Conservation (phyloP, 2,113 vertebrate species). For the Pituophis catenifer region DNA sequence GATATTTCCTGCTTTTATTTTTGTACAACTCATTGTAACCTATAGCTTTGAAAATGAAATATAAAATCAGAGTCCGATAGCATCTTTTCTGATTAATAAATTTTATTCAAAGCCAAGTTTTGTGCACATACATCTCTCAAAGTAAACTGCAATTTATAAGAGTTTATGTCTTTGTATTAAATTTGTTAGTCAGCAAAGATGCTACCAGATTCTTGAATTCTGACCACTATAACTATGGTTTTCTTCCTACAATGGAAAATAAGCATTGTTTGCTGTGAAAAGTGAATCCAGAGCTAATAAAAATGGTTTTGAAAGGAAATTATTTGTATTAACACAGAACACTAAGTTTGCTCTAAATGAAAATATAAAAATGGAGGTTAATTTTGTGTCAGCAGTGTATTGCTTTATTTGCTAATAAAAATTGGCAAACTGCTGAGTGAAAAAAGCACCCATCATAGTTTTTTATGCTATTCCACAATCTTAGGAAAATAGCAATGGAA, state of each 20-base stretch:
- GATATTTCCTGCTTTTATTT: background rate
- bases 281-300: background rate
- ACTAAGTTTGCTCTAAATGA: background rate
- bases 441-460: background rate
- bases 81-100: background rate
- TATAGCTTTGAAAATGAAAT: background rate
- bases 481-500: background rate
- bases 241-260: background rate
- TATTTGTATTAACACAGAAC: background rate
- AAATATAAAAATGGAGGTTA: background rate
- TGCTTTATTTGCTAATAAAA: conserved; percentile 1
- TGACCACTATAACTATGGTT: background rate
- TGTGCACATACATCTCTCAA: background rate
- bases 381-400: background rate
- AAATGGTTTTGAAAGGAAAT: background rate
- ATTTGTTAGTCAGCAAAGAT: background rate
- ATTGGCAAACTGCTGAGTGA: background rate
- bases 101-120: background rate
- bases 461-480: conserved; percentile 6
- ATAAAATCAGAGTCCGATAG: background rate
- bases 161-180: background rate
- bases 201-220: background rate
- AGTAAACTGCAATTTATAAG: background rate
- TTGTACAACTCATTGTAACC: background rate
- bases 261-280: background rate